Percentiles rank a stretch among this genome's conserved stretches.
phyloP scores from a whole-genome alignment of 2,797 vertebrate genomes.

The Pangasius djambal region DNA sequence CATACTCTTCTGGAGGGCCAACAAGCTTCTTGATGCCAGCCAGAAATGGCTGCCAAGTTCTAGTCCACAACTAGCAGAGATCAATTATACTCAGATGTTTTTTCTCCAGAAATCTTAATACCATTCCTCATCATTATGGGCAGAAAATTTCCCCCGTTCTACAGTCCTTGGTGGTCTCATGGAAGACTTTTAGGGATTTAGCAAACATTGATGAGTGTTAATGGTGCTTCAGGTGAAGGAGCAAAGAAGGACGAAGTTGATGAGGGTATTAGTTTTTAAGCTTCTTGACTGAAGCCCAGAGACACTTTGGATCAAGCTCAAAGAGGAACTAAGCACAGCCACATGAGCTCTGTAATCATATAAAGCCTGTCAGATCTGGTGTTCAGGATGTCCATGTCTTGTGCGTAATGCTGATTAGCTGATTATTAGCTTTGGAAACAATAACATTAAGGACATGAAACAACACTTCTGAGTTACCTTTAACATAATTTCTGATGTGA shows the following conservation, averaged over 20 bases:
- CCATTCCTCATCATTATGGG: neutral
- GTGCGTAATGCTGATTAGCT: conserved; percentile 8
- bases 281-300: neutral
- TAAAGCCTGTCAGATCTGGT: conserved; percentile 30
- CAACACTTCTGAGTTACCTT: neutral
- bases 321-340: conserved; percentile 18
- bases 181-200: conserved; percentile 22
- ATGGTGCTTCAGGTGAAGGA: conserved; percentile 22
- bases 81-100: neutral
- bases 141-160: neutral
- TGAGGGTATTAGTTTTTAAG: conserved; percentile 33
- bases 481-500: neutral
- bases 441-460: too few species aligned
- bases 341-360: conserved; percentile 37
- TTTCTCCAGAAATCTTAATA: neutral
- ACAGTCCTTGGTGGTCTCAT: neutral
- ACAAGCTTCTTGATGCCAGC: neutral
- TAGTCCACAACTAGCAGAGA: neutral
- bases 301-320: conserved; percentile 33
- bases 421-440: conserved; percentile 8
- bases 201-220: conserved; percentile 19
- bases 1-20: neutral
- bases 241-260: conserved; percentile 14
- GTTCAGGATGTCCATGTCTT: conserved; percentile 14
- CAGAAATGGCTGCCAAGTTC: neutral